These are phyloP conservation scores for Merluccius polli DNA, from an alignment of 2,797 vertebrate genomes.

Conservation along the genomic window DNA sequence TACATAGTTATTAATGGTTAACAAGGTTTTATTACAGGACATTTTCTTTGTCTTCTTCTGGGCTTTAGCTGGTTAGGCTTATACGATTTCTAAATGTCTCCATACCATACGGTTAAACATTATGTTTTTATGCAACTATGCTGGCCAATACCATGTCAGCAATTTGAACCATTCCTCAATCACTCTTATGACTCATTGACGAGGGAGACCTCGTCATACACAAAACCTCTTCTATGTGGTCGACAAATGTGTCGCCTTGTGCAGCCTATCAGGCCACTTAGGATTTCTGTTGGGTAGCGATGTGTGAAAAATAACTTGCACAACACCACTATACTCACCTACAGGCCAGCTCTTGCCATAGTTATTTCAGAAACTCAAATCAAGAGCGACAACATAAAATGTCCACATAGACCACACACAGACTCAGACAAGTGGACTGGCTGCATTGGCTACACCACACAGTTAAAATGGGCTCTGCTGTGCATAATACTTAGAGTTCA, in stretches of 20 bases:
- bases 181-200: neutral
- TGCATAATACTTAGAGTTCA: neutral
- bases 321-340: slow-evolving; percentile 1
- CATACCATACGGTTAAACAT: neutral
- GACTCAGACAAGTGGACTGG: slow-evolving; percentile 12
- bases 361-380: slow-evolving; percentile 10
- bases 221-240: neutral
- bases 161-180: neutral
- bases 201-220: neutral
- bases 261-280: neutral
- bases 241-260: neutral
- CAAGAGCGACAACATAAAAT: slow-evolving; percentile 21
- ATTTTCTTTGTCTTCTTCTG: neutral
- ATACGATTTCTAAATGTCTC: neutral
- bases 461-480: slow-evolving; percentile 8
- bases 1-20: neutral
- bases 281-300: slow-evolving; percentile 20
- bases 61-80: neutral
- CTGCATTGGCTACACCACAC: neutral
- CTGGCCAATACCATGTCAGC: neutral
- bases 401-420: slow-evolving; percentile 42
- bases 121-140: neutral
- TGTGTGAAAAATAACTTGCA: slow-evolving; percentile 12
- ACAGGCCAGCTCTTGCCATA: neutral
- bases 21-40: neutral